A percentile compares a stretch with the other conserved stretches of the same genome.
These are phyloP conservation scores for Arnoldichthys spilopterus DNA, from an alignment of 2,797 vertebrate species.

Conservation along the genomic window DNA sequence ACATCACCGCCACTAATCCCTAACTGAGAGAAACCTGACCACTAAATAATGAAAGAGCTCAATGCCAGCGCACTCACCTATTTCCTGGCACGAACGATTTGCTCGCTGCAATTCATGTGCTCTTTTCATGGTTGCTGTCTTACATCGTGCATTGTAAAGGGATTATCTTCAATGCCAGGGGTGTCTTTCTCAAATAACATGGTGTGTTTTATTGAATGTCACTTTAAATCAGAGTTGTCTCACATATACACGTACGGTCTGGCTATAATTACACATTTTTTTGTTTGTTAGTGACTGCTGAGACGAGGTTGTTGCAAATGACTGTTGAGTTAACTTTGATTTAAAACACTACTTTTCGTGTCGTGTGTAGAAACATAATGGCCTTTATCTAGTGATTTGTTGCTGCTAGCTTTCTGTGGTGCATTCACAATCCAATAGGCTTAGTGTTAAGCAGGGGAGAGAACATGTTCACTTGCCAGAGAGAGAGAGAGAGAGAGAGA, in stretches of 20 bases:
- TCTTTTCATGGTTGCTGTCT: conserved; percentile 53
- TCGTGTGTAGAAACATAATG: background rate
- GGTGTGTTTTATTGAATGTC: conserved; percentile 22
- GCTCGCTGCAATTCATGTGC: conserved; percentile 51
- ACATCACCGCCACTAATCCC: conserved; percentile 60
- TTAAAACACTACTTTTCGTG: no score
- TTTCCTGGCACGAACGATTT: conserved; percentile 47
- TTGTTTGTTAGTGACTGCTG: background rate
- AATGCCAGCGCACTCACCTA: conserved; percentile 45
- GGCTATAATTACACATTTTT: conserved; percentile 15
- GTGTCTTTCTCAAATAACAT: conserved; percentile 47
- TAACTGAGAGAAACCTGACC: conserved; percentile 58
- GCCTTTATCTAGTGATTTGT: conserved; percentile 31
- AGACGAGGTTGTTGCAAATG: background rate
- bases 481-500: conserved; percentile 43
- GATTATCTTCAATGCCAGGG: conserved; percentile 52
- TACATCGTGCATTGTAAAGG: conserved; percentile 49
- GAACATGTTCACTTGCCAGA: conserved; percentile 33
- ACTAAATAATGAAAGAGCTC: conserved; percentile 57
- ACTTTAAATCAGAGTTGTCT: conserved; percentile 11
- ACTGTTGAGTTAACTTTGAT: no score
- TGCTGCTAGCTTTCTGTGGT: conserved; percentile 39
- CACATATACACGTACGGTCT: background rate
- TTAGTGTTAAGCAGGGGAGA: conserved; percentile 45
- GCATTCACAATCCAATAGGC: conserved; percentile 35